Percentiles rank a stretch among this genome's conserved stretches.
Evolutionary conservation across 2,888 invertebrate genomes (phyloP).

Genomic region (Platynereis dumerilii): DNA sequence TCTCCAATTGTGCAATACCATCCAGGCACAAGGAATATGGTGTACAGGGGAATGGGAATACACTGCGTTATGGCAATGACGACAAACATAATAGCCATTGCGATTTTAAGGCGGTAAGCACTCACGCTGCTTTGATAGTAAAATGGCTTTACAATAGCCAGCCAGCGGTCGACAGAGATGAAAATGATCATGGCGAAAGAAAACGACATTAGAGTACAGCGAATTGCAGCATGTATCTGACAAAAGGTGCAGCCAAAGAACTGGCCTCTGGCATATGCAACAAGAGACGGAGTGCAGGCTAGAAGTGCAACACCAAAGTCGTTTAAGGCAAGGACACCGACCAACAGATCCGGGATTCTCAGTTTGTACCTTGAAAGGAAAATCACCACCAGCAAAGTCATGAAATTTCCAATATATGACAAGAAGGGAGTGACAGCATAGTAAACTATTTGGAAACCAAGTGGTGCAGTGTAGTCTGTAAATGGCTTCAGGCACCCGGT

Average conservation of each 20-base stretch:
- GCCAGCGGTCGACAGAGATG: not conserved
- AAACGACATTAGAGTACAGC: not conserved
- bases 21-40: not conserved
- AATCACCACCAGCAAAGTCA: not conserved
- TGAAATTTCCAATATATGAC: slow-evolving; percentile 2
- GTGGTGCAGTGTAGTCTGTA: too few relatives aligned
- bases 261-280: not conserved
- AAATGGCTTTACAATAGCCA: slow-evolving; percentile 3
- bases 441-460: too few relatives aligned
- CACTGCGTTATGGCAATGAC: not conserved
- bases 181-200: slow-evolving; percentile 1
- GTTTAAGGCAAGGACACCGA: not conserved
- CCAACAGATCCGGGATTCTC: not conserved
- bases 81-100: not conserved
- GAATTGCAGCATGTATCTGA: not conserved
- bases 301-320: not conserved
- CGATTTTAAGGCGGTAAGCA: not conserved
- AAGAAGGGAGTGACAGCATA: not conserved
- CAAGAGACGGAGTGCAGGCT: not conserved
- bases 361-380: not conserved
- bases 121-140: not conserved
- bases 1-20: slow-evolving; percentile 2
- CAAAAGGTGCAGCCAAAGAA: slow-evolving; percentile 5
- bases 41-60: slow-evolving; percentile 1
- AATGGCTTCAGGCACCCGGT: too few relatives aligned